Evolutionary conservation across 2,888 invertebrate genomes (phyloP).

Genomic region (Hecatera dysodea): DNA sequence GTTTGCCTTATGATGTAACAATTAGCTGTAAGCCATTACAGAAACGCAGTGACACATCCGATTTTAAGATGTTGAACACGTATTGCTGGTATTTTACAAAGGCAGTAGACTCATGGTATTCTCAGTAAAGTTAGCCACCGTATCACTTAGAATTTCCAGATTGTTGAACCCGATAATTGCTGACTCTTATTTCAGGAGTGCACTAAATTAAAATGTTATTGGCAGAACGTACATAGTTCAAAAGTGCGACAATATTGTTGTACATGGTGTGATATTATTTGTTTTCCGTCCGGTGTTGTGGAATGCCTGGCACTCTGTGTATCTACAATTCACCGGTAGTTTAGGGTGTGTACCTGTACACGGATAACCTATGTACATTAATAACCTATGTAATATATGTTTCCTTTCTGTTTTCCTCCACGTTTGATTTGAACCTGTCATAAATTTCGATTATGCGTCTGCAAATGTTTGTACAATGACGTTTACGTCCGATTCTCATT

Average conservation of each 20-base stretch:
- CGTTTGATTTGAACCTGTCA: slow-evolving; percentile 25
- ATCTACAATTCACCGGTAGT: slow-evolving; percentile 18
- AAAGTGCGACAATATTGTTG: slow-evolving; percentile 14
- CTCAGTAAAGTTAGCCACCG: background rate
- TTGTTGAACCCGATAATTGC: background rate
- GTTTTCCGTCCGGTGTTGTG: slow-evolving; percentile 18
- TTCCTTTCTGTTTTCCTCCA: slow-evolving; percentile 42
- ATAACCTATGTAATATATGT: slow-evolving; percentile 20
- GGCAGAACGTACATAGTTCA: slow-evolving; percentile 6
- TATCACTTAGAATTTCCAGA: background rate
- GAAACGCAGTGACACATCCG: slow-evolving; percentile 41
- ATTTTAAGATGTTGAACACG: slow-evolving; percentile 32
- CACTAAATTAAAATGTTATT: background rate
- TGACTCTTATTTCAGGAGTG: background rate
- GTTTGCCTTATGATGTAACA: slow-evolving; percentile 17
- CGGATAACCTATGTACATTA: slow-evolving; percentile 29
- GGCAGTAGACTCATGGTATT: slow-evolving; percentile 3
- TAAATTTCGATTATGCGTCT: slow-evolving; percentile 27
- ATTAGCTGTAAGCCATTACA: slow-evolving; percentile 19
- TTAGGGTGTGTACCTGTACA: slow-evolving; percentile 30
- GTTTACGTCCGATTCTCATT: slow-evolving; percentile 48
- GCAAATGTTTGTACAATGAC: slow-evolving; percentile 29
- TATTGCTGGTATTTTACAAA: slow-evolving; percentile 6
- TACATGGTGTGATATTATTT: slow-evolving; percentile 6
- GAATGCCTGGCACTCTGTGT: slow-evolving; percentile 10